phyloP scores from a whole-genome alignment of 2,797 vertebrate species.

The Gymnocypris eckloni region DNA sequence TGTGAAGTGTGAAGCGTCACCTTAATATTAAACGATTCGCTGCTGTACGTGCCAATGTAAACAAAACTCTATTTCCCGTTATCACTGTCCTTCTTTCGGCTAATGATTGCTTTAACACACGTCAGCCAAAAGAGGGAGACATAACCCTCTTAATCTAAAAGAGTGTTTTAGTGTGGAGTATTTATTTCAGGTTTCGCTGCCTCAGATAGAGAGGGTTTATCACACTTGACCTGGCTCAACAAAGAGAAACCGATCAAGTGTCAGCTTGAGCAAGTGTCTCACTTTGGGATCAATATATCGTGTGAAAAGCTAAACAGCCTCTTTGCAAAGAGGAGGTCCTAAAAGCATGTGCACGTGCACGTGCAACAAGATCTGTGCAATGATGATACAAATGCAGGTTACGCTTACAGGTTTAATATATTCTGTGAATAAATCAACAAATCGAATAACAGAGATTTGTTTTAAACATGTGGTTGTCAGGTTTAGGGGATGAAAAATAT shows the following conservation, averaged over 20 bases:
- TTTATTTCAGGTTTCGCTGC: background rate
- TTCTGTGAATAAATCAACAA: background rate
- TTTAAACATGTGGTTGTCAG: no score
- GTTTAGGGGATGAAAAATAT: background rate
- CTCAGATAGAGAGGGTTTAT: background rate
- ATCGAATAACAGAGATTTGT: background rate
- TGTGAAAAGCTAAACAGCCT: constrained; percentile 71
- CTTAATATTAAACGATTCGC: background rate
- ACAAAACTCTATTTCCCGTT: background rate
- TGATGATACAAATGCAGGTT: background rate
- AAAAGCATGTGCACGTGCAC: background rate
- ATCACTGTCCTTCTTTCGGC: background rate
- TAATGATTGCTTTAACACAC: background rate
- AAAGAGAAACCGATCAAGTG: constrained; percentile 62
- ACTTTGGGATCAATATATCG: constrained; percentile 65
- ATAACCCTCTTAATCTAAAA: background rate
- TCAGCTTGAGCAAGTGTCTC: constrained; percentile 61
- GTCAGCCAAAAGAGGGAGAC: constrained; percentile 38
- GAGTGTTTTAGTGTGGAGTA: background rate
- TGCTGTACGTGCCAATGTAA: no score
- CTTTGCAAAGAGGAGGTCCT: background rate
- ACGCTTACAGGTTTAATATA: background rate
- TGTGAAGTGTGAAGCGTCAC: background rate
- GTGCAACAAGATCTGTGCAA: background rate
- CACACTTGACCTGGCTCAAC: constrained; percentile 65